Percentiles rank a stretch among this genome's conserved stretches.
phyloP scores from a whole-genome alignment of 2,113 vertebrate species.

The human (Homo sapiens) region GRCh38 chr12:103280001-103280500 shows the following conservation, averaged over 20 bases:
- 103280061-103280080: neutral
- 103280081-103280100: neutral
- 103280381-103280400: too few relatives aligned
- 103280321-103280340: too few relatives aligned
- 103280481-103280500: too few relatives aligned
- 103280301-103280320: neutral
- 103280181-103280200: neutral
- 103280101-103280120: neutral
- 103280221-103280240: too few relatives aligned
- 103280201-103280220: neutral
- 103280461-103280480: too few relatives aligned
- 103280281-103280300: neutral
- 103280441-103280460: too few relatives aligned
- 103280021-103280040: neutral
- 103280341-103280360: too few relatives aligned
- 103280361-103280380: too few relatives aligned
- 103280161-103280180: neutral
- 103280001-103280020: neutral
- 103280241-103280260: neutral
- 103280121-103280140: neutral
- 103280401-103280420: too few relatives aligned
- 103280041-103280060: neutral
- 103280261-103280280: neutral
- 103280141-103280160: neutral
- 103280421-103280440: too few relatives aligned